phyloP scores from a whole-genome alignment of 2,113 vertebrate species.

The Mobula birostris region DNA sequence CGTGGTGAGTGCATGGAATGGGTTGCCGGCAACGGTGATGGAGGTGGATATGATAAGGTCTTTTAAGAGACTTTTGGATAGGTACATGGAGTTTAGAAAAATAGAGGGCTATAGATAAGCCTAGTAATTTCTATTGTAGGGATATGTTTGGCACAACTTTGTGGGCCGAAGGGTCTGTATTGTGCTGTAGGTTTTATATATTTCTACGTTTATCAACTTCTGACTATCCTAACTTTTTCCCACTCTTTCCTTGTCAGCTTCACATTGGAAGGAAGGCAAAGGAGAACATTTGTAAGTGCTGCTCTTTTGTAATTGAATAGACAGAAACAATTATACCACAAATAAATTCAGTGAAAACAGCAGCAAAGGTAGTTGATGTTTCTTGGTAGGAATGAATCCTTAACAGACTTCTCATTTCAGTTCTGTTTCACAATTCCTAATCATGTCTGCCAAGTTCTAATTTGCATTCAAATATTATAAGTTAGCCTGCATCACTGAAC shows the following conservation, averaged over 20 bases:
- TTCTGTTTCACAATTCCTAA: slow-evolving; percentile 40
- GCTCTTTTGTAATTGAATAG: slow-evolving; percentile 39
- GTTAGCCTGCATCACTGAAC: not conserved
- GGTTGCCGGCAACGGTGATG: too few species aligned
- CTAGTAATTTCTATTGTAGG: too few species aligned
- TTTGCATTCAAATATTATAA: not conserved
- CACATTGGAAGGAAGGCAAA: slow-evolving; percentile 24
- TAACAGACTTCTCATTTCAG: slow-evolving; percentile 36
- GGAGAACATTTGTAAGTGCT: slow-evolving; percentile 26
- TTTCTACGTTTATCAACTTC: too few species aligned
- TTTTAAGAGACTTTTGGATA: too few species aligned
- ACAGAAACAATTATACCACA: slow-evolving; percentile 44
- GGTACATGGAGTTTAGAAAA: too few species aligned
- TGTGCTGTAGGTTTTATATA: too few species aligned
- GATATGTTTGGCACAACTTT: too few species aligned
- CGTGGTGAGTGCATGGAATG: too few species aligned
- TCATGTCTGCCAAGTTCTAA: not conserved
- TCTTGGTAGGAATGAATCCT: not conserved
- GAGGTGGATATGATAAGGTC: too few species aligned
- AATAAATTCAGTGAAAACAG: slow-evolving; percentile 41
- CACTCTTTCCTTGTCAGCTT: slow-evolving; percentile 38
- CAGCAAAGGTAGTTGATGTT: slow-evolving; percentile 21
- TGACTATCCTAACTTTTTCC: too few species aligned
- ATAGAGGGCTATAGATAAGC: too few species aligned
- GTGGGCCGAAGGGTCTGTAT: too few species aligned